Evolutionary conservation across 2,113 vertebrate genomes (phyloP).

Genomic region (Megalops atlanticus): DNA sequence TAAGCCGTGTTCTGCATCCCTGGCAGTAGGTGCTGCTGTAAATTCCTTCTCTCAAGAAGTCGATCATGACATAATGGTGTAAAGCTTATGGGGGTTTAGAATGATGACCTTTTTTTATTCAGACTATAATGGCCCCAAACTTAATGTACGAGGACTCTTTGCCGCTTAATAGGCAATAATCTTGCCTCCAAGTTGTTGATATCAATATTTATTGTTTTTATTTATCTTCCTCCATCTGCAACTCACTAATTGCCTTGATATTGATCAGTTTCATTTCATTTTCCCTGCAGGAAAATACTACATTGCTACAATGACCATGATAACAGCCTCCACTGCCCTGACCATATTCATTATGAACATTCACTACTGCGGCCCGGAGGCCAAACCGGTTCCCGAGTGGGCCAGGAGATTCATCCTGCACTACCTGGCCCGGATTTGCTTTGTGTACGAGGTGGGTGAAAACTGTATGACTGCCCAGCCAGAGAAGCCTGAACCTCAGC

Average conservation of each 20-base stretch:
- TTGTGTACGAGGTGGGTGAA: constrained; percentile 73
- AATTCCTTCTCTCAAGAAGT: background rate
- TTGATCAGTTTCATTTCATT: background rate
- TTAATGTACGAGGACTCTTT: constrained; percentile 10
- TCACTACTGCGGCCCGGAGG: constrained; percentile 85
- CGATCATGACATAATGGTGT: background rate
- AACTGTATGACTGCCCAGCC: constrained; percentile 60
- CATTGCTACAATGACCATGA: constrained; percentile 92
- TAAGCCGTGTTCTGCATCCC: background rate
- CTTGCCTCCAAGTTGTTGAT: background rate
- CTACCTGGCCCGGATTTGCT: constrained; percentile 78
- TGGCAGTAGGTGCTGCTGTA: background rate
- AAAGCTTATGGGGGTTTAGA: background rate
- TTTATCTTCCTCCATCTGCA: background rate
- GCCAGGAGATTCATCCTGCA: constrained; percentile 75
- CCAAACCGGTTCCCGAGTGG: constrained; percentile 79
- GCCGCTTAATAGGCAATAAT: constrained; percentile 16
- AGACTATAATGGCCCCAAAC: background rate
- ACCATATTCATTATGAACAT: constrained; percentile 94
- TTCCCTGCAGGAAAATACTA: constrained; percentile 83
- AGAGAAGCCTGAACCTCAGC: constrained; percentile 19
- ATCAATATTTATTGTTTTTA: background rate
- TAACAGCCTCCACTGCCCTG: constrained; percentile 83
- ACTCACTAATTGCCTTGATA: background rate
- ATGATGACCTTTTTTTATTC: background rate